These are phyloP conservation scores for Xestia c-nigrum DNA, from an alignment of 2,888 invertebrate genomes.

Conservation along the genomic window DNA sequence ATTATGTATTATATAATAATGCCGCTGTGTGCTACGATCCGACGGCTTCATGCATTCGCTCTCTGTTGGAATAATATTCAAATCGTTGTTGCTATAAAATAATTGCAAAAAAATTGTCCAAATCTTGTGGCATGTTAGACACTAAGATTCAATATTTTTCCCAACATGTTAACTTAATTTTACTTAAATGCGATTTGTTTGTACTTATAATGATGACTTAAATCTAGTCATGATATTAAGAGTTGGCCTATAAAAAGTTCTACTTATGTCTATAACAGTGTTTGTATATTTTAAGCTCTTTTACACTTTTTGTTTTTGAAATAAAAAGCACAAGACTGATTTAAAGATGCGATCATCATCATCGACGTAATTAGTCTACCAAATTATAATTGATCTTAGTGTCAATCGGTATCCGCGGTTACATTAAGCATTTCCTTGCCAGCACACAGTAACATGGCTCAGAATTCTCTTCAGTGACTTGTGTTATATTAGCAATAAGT, in stretches of 20 bases:
- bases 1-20: constrained; percentile 47
- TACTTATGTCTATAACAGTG: constrained; percentile 36
- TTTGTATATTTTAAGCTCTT: constrained; percentile 49
- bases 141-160: constrained; percentile 74
- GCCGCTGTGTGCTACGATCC: constrained; percentile 72
- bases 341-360: constrained; percentile 58
- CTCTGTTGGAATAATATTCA: constrained; percentile 67
- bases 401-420: constrained; percentile 66
- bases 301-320: constrained; percentile 44
- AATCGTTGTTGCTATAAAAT: constrained; percentile 45
- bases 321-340: constrained; percentile 74
- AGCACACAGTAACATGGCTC: constrained; percentile 73
- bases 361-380: constrained; percentile 53
- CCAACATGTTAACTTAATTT: constrained; percentile 55
- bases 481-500: constrained; percentile 80
- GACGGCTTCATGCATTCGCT: constrained; percentile 67
- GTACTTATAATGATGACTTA: constrained; percentile 78
- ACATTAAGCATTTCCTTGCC: constrained; percentile 67
- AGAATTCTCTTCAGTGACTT: constrained; percentile 74
- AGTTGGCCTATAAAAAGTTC: constrained; percentile 66
- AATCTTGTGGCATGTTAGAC: constrained; percentile 66
- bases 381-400: constrained; percentile 71
- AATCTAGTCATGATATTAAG: constrained; percentile 81
- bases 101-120: constrained; percentile 43
- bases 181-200: constrained; percentile 65